Evolutionary conservation across 2,888 invertebrate genomes (phyloP).

Genomic region (Psylliodes chrysocephalus): DNA sequence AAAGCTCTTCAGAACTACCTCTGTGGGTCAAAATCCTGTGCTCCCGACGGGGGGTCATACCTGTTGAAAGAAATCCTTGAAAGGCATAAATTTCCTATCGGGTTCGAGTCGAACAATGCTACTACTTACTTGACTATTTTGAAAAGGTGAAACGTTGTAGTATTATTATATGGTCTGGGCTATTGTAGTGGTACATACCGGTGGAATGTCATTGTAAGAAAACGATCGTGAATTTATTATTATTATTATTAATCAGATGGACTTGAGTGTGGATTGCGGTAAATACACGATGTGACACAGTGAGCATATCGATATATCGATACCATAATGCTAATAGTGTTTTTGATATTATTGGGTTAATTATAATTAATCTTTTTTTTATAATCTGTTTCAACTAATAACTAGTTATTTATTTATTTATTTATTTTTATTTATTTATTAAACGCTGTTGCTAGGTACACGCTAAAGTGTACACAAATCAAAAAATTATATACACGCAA

Average conservation of each 20-base stretch:
- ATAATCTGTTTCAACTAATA: no score
- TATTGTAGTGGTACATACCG: constrained; percentile 13
- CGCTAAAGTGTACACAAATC: no score
- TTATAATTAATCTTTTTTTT: no score
- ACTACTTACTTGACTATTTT: constrained; percentile 20
- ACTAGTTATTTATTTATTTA: no score
- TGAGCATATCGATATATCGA: no score
- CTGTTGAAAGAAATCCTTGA: constrained; percentile 39
- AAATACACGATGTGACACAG: no score
- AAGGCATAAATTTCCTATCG: constrained; percentile 33
- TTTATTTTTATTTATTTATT: no score
- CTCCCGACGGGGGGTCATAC: constrained; percentile 46
- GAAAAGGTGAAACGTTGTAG: constrained; percentile 13
- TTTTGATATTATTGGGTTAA: no score
- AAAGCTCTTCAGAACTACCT: constrained; percentile 30
- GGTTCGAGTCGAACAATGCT: constrained; percentile 19
- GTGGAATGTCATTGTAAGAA: constrained; percentile 13
- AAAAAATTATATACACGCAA: no score
- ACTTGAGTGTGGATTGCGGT: not conserved
- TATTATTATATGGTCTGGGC: constrained; percentile 14
- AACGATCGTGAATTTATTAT: constrained; percentile 11
- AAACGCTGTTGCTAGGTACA: no score
- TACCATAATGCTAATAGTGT: no score
- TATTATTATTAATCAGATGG: no score
- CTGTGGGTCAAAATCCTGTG: constrained; percentile 47